Percentiles rank a stretch among this genome's conserved stretches.
Evolutionary conservation across 2,797 vertebrate species (phyloP).

Genomic region (Dryobates pubescens): DNA sequence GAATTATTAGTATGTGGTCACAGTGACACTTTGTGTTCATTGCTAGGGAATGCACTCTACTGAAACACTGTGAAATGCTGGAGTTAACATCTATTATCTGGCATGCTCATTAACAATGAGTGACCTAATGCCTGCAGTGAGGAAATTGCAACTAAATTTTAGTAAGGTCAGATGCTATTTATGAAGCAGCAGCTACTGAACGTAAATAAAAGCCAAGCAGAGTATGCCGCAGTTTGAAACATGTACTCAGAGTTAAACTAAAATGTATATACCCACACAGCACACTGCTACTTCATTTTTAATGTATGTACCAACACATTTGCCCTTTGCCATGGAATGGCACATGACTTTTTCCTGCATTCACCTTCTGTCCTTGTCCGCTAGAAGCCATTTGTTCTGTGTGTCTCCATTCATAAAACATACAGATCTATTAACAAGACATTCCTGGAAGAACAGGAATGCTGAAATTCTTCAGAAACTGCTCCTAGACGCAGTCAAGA

Average conservation of each 20-base stretch:
- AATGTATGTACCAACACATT: not conserved
- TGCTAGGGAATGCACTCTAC: slow-evolving; percentile 81
- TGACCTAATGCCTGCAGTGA: not conserved
- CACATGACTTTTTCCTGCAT: not conserved
- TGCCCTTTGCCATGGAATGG: slow-evolving; percentile 25
- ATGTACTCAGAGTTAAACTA: not conserved
- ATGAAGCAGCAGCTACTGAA: not conserved
- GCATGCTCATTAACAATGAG: not conserved
- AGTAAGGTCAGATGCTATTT: slow-evolving; percentile 30
- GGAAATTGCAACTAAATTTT: slow-evolving; percentile 1
- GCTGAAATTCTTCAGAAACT: slow-evolving; percentile 4
- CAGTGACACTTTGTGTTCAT: slow-evolving; percentile 87
- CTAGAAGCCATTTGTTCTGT: slow-evolving; percentile 7
- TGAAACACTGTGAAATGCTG: not conserved
- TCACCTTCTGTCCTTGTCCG: slow-evolving; percentile 30
- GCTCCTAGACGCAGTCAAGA: not conserved
- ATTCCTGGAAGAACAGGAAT: not conserved
- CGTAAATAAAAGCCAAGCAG: not conserved
- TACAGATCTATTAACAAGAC: not conserved
- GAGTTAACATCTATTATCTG: slow-evolving; percentile 57
- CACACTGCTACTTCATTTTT: not conserved
- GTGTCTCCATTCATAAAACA: slow-evolving; percentile 11
- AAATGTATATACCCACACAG: not conserved
- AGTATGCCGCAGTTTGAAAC: not conserved
- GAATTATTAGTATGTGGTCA: slow-evolving; percentile 76